Evolutionary conservation across 2,113 vertebrate species (phyloP), one percentile per base, ranked within the genome.

Genomic region (Bubo scandiacus): DNA sequence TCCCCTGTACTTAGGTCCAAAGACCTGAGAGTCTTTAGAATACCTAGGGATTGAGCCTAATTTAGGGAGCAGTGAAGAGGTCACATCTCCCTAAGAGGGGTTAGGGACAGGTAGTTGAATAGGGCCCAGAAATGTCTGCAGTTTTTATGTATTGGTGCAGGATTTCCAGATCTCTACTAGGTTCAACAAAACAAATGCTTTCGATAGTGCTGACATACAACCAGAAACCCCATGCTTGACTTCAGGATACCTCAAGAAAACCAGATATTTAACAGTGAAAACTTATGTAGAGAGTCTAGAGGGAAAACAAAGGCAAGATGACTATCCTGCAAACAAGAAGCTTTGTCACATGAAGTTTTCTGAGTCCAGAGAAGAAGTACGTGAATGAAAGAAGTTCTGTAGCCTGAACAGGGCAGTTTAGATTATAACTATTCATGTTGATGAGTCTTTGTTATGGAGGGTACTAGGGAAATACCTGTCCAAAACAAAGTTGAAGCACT

Each of bases 261-360:
- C 1, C 9, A 57, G 4, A 2, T 68, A 61, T 81, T 72, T 80
- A 91, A 42, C 23, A 73, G 15, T 49, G 34, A 70, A 84, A 70
- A 34, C 4, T 36, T 58, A 40, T 14, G 3, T 36, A 57, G 10
- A 40, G 71, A 29, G 4, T 49, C 25, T 71, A 51, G 7, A 22
- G 17, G 7, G 42, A 86, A 88, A 94, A 29, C 15, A 96, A 72
- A 74, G 13, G 7, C 32, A 63, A 65, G 18, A 34, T 51, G 22
- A 62, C 7, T 79, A 15, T 38, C n/a, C 92, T 45, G 16, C 0
- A 3, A 66, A 67, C 2, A 13, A 77, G 57, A 72, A 70, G 5
- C 15, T 47, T 85, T 85, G 12, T 11, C 14, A 21, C 0, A 0
- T n/a, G 11, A 61, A 57, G 4, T 2, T 78, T 88, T 70, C 18